These are phyloP conservation scores for Macroramphosus scolopax DNA, from an alignment of 2,797 vertebrate genomes.

Conservation along the genomic window DNA sequence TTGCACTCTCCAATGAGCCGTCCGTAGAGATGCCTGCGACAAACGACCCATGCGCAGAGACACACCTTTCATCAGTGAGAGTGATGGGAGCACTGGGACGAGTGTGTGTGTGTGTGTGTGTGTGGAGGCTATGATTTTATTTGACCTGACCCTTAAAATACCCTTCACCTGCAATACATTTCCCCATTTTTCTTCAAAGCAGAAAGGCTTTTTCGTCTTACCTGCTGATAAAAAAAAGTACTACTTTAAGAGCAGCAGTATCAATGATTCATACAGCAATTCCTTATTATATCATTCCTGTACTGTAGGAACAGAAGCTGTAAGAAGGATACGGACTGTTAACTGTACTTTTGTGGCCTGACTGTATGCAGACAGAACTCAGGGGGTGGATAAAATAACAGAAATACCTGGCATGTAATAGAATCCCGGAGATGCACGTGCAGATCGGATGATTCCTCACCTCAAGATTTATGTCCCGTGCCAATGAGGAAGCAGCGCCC, in stretches of 20 bases:
- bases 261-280: conserved; percentile 50
- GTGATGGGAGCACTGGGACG: conserved; percentile 58
- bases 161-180: conserved; percentile 48
- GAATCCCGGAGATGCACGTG: not conserved
- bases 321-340: conserved; percentile 34
- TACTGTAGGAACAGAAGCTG: conserved; percentile 13
- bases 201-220: conserved; percentile 38
- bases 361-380: conserved; percentile 1
- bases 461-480: not conserved
- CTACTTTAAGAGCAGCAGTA: conserved; percentile 48
- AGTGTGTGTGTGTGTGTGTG: conserved; percentile 27
- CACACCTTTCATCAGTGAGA: conserved; percentile 78
- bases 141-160: conserved; percentile 56
- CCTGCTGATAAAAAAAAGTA: conserved; percentile 64
- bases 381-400: conserved; percentile 4
- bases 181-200: conserved; percentile 27
- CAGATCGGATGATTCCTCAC: not conserved
- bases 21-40: conserved; percentile 70
- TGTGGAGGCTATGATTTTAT: conserved; percentile 22
- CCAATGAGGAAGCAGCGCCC: too few relatives aligned
- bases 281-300: conserved; percentile 40
- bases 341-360: conserved; percentile 8
- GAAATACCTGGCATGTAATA: conserved; percentile 5
- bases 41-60: conserved; percentile 68
- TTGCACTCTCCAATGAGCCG: conserved; percentile 78